Percentiles rank a stretch among this genome's conserved stretches.
These are phyloP conservation scores for Lepidocyrtinus sp. DNA, from an alignment of 2,888 invertebrate genomes.

Conservation along the genomic window DNA sequence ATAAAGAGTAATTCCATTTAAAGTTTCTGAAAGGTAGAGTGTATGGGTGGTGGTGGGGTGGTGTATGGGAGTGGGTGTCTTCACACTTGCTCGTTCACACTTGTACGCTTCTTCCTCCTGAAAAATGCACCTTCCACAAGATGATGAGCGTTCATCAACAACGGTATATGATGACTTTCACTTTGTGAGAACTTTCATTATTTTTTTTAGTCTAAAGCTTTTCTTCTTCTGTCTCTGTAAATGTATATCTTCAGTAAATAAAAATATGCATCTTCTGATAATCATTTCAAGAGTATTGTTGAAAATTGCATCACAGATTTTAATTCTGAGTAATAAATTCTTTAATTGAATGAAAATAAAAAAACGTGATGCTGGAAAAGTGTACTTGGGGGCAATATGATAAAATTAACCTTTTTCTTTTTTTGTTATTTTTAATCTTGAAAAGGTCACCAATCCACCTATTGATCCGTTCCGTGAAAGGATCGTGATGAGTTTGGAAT, in stretches of 20 bases:
- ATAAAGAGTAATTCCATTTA: too few relatives aligned
- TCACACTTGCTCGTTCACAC: slow-evolving; percentile 7
- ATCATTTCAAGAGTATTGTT: not conserved
- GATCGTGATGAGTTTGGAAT: slow-evolving; percentile 98
- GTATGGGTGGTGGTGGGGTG: slow-evolving; percentile 14
- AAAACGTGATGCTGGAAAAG: not conserved
- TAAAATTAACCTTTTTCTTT: slow-evolving; percentile 16
- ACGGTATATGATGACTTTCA: slow-evolving; percentile 57
- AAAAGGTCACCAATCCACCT: slow-evolving; percentile 94
- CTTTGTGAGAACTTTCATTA: slow-evolving; percentile 56
- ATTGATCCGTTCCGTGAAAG: slow-evolving; percentile 99
- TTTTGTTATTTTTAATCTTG: slow-evolving; percentile 25
- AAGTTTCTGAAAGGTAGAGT: too few relatives aligned
- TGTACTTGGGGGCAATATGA: not conserved
- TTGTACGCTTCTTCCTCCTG: slow-evolving; percentile 19
- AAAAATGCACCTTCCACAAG: slow-evolving; percentile 28
- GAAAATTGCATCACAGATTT: not conserved
- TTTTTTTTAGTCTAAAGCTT: slow-evolving; percentile 47
- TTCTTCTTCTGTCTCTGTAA: slow-evolving; percentile 43
- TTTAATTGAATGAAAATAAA: not conserved
- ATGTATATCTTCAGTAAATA: not conserved
- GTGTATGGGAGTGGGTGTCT: slow-evolving; percentile 30
- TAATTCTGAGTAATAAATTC: not conserved
- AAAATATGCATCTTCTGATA: not conserved
- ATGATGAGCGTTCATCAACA: slow-evolving; percentile 40